Percentiles rank a stretch among this genome's conserved stretches.
Conservation (phyloP, 2,797 vertebrate genomes). For the Cossypha heuglini region DNA sequence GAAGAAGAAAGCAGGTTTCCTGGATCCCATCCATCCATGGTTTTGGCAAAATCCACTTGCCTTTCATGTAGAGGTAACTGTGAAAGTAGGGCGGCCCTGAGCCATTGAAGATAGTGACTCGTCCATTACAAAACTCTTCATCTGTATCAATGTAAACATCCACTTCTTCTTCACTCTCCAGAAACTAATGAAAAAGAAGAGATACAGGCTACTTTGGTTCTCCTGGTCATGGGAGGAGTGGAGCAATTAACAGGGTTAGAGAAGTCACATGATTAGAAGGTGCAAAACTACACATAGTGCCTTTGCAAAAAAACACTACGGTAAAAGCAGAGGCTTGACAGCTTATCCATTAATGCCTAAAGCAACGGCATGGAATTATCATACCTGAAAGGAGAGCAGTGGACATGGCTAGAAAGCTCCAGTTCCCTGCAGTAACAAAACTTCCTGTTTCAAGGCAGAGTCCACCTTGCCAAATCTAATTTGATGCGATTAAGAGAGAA, state of each 20-base stretch:
- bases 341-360: constrained; percentile 46
- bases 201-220: neutral
- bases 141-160: constrained; percentile 92
- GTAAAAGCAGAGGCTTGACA: neutral
- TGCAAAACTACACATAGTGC: neutral
- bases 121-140: constrained; percentile 87
- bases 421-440: neutral
- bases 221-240: neutral
- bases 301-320: neutral
- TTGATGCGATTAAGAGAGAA: neutral
- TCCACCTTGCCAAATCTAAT: neutral
- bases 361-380: constrained; percentile 19
- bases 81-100: constrained; percentile 90
- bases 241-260: neutral
- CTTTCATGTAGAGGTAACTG: constrained; percentile 94
- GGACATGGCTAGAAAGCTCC: neutral
- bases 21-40: neutral
- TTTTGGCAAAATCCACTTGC: constrained; percentile 64
- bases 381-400: neutral
- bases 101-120: constrained; percentile 83
- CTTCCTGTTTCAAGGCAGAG: neutral
- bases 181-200: constrained; percentile 76
- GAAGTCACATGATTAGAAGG: neutral
- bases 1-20: neutral
- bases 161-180: constrained; percentile 89